These are phyloP conservation scores for Lemur catta DNA, from an alignment of 2,797 vertebrate genomes.

Conservation along the genomic window DNA sequence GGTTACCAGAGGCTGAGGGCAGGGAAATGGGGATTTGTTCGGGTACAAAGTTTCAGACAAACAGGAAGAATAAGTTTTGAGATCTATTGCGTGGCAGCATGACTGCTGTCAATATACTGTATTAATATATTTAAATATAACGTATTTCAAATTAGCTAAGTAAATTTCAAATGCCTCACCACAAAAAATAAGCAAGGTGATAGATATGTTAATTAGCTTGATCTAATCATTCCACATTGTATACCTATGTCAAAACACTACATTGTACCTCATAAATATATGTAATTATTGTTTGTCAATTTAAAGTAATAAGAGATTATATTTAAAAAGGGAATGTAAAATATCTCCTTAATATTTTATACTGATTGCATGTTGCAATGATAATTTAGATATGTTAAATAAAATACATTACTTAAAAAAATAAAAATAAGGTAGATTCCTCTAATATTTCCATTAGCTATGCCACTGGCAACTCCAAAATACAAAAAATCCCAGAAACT, in stretches of 20 bases:
- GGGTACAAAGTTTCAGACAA: background rate
- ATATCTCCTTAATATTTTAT: background rate
- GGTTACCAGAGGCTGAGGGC: background rate
- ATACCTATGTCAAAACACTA: background rate
- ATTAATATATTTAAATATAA: background rate
- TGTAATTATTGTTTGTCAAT: background rate
- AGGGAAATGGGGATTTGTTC: background rate
- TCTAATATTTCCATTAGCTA: background rate
- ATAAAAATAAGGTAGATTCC: background rate
- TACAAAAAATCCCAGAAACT: background rate
- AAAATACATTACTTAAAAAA: slow-evolving; percentile 11
- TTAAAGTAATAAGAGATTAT: background rate
- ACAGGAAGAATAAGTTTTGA: background rate
- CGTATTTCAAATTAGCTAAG: background rate
- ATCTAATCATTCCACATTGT: background rate
- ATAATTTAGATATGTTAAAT: slow-evolving; percentile 27
- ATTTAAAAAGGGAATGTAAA: background rate
- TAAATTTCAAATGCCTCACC: background rate
- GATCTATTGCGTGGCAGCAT: background rate
- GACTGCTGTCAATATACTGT: background rate
- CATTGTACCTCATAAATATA: background rate
- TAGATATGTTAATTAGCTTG: background rate
- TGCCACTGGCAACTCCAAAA: background rate
- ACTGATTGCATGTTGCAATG: background rate
- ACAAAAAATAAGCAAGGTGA: background rate